These are phyloP conservation scores for Antheraea assamensis DNA, from an alignment of 2,888 invertebrate genomes.

Conservation along the genomic window DNA sequence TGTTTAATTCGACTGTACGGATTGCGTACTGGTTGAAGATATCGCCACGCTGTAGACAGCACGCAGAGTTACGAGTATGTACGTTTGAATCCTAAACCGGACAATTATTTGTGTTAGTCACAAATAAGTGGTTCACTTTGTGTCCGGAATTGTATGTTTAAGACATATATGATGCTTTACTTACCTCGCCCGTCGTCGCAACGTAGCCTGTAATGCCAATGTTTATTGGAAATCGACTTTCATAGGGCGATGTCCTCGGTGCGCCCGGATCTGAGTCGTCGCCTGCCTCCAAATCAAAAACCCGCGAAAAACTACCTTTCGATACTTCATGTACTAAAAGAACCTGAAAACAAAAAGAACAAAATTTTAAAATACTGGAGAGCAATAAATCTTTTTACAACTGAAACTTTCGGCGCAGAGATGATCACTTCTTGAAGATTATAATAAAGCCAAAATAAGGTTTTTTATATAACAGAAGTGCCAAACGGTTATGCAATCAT, in stretches of 20 bases:
- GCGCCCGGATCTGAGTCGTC: constrained; percentile 93
- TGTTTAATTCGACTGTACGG: too few relatives aligned
- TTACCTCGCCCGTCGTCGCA: constrained; percentile 97
- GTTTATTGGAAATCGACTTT: constrained; percentile 96
- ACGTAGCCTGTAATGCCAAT: constrained; percentile 97
- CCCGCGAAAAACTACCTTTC: constrained; percentile 95
- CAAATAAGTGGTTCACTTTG: too few relatives aligned
- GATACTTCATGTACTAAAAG: constrained; percentile 95
- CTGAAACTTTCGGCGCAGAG: background rate
- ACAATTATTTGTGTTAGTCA: too few relatives aligned
- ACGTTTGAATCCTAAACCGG: too few relatives aligned
- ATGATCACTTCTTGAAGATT: background rate
- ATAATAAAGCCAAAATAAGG: too few relatives aligned
- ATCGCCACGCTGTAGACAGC: too few relatives aligned
- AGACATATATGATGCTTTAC: constrained; percentile 45
- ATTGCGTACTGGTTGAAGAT: too few relatives aligned
- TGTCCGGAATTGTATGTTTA: too few relatives aligned
- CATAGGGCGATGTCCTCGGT: constrained; percentile 92
- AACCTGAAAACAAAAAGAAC: constrained; percentile 79
- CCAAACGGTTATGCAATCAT: too few relatives aligned
- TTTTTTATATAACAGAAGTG: too few relatives aligned
- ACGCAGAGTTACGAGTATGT: too few relatives aligned
- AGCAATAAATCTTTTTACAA: background rate
- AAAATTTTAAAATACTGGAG: background rate
- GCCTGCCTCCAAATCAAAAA: constrained; percentile 96